Evolutionary conservation across 1,140 invertebrate genomes (phyloP), one percentile per base, ranked within the genome.

Genomic region (Schmidtea mediterranea): DNA sequence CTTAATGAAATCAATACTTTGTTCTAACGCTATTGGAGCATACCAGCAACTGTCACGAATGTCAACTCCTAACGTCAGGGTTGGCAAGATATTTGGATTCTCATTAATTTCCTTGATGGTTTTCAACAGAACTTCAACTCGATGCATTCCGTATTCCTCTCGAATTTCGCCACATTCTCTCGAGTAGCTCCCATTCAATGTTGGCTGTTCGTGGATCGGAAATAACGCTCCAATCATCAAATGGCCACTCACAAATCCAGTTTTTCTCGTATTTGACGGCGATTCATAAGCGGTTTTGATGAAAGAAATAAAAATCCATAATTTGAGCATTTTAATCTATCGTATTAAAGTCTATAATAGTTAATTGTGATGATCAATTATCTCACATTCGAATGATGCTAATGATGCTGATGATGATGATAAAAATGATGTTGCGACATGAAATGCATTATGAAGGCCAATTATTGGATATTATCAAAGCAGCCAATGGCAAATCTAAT

Each of bases 11-110:
- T 78, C 75, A 48, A 79, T 75, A 54, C 72, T 76, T 60, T 80
- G 76, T 59, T 79, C 77, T 36, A 80, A 66, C n/a, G 78, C 77
- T 10, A 79, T 75, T 1, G 77, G 73, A 1, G 76, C 72, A 53
- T 76, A 77, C 78, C 78, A 81, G 59, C 40, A 41, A 22, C 3
- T 41, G 40, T 41, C 40, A 5, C 40, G 40, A 22, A 41, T 41
- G 12, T 41, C 40, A 5, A 41, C 18, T 5, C 40, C 40, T 18
- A 41, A 19, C 12, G 3, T 41, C 12, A 41, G 3, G 18, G 3
- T 12, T 6, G 40, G 40, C 12, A 41, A 22, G 12, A 41, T 41
- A 5, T 22, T 12, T 18, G 3, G 3, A 12, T 41, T 22, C 10
- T 18, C 40, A 22, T 41, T 41, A 5, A 41, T 41, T 22, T 41